A percentile compares a stretch with the other conserved stretches of the same genome.
Conservation (phyloP, 1,140 invertebrate genomes). For the Lepeophtheirus salmonis region DNA sequence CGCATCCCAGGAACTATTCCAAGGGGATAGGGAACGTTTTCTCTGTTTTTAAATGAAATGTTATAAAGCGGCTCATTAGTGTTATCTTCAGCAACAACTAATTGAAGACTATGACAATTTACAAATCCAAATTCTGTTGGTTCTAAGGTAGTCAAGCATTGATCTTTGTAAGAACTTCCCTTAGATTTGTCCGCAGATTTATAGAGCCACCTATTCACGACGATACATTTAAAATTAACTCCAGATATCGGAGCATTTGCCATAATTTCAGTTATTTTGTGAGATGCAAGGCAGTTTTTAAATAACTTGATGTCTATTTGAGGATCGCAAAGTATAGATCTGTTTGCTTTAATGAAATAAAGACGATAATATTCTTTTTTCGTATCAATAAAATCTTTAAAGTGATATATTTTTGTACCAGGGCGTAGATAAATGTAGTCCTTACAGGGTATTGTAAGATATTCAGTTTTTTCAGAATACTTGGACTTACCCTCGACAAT, state of each 20-base stretch:
- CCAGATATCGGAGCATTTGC: neutral
- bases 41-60: neutral
- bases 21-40: neutral
- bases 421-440: neutral
- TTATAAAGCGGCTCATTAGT: neutral
- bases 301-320: neutral
- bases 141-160: neutral
- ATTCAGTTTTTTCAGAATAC: neutral
- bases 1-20: neutral
- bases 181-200: neutral
- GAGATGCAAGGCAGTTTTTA: neutral
- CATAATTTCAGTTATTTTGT: neutral
- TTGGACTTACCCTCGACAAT: neutral
- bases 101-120: neutral
- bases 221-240: neutral
- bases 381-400: neutral
- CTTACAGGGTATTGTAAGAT: neutral
- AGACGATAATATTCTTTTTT: neutral
- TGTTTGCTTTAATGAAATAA: neutral
- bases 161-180: neutral
- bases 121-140: neutral
- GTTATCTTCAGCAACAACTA: neutral
- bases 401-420: neutral
- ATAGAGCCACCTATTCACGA: neutral
- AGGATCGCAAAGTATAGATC: neutral